Base-by-base conservation (phyloP, 2,888 invertebrate species). In the Lypha dubia region DNA sequence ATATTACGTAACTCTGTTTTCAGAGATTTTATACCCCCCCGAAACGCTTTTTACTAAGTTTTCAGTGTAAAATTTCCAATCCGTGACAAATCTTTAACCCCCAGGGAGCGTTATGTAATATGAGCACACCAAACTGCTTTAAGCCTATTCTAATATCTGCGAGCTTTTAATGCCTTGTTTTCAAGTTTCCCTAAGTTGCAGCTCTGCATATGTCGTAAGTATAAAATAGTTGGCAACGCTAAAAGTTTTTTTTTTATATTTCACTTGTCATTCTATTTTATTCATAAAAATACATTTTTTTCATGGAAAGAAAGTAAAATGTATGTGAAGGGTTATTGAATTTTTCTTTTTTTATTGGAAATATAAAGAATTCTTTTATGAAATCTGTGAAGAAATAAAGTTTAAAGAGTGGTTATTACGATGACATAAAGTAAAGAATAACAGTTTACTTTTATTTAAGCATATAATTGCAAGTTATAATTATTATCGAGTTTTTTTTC, bases 201-300 rank as follows among this genome's bases (percentile, higher is more conserved):
- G 32, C 53, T 1, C 28, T 81, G 51, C 11, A 38, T 15, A 22
- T 46, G 0, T 15, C 15, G 22, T 0, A 38, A 6, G 1, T 1
- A 3, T 22, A 11, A 8, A 32, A 13, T 22, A 60, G 71, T 53
- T 79, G 83, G 79, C 73, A 74, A 79, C 20, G 22, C 75, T 0
- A 32, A n/a, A 41, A 1, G 11, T 35, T 53, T 76, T 77, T 65
- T 65, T 76, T 38, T 41, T 60, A 65, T 35, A 62, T 73, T 79
- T 79, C 62, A 73, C 73, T 83, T 83, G 83, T 79, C 83, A 83
- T 83, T 83, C 79, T 73, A 67, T 65, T 82, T 71, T 76, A 70
- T 77, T 79, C 73, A 74, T 62, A 83, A 77, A 83, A 77, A 77
- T 73, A 83, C 20, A 73, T 65, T 83, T 83, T n/a, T 83, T 62